Percentiles rank a stretch among this genome's conserved stretches.
These are phyloP conservation scores for Ancistrus triradiatus DNA, from an alignment of 2,113 vertebrate genomes.

Conservation along the genomic window DNA sequence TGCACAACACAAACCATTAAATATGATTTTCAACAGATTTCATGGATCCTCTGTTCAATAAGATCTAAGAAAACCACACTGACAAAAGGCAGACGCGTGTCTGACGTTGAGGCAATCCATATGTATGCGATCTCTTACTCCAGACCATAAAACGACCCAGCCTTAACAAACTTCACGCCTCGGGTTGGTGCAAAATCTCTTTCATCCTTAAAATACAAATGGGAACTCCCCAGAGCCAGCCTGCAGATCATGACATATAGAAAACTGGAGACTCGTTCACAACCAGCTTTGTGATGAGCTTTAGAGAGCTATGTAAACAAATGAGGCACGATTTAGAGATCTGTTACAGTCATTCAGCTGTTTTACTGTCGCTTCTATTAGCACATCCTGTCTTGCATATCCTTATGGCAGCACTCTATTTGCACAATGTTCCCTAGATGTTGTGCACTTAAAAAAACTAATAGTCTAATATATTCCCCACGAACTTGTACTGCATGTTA, in stretches of 20 bases:
- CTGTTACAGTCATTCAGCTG: not conserved
- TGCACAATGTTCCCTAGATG: not conserved
- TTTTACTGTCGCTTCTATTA: not conserved
- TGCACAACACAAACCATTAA: too few relatives aligned
- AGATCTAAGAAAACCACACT: constrained; percentile 7
- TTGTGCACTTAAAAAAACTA: too few relatives aligned
- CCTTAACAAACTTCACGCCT: constrained; percentile 12
- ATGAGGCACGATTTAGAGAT: not conserved
- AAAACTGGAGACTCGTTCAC: constrained; percentile 8
- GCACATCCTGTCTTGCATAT: not conserved
- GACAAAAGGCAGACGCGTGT: constrained; percentile 39
- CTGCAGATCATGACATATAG: constrained; percentile 16
- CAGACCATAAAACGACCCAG: constrained; percentile 24
- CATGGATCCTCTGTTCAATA: constrained; percentile 9
- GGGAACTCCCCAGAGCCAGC: not conserved
- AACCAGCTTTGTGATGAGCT: constrained; percentile 8
- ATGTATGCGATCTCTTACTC: constrained; percentile 16
- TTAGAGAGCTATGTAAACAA: not conserved
- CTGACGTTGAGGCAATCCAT: not conserved
- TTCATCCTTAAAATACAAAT: not conserved
- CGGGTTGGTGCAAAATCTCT: not conserved
- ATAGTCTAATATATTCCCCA: too few relatives aligned
- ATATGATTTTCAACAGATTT: constrained; percentile 32
- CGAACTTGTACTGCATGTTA: too few relatives aligned
- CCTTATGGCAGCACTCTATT: not conserved